Evolutionary conservation across 2,888 invertebrate genomes (phyloP).

Genomic region (Tinea pellionella): DNA sequence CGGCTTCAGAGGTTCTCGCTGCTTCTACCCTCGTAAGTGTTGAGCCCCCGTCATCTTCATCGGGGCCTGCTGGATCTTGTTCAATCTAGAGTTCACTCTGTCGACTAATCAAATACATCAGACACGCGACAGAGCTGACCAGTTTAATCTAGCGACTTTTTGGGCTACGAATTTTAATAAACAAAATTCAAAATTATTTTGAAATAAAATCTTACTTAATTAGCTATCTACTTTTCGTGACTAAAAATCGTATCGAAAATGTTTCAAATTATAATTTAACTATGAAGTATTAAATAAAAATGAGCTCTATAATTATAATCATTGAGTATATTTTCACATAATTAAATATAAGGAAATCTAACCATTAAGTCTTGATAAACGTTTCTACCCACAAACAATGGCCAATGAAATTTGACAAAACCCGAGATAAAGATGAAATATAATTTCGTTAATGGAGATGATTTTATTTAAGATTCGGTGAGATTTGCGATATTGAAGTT

Average conservation of each 20-base stretch:
- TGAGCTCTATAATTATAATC: background rate
- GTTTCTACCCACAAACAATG: constrained; percentile 24
- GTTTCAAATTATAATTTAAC: background rate
- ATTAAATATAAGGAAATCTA: background rate
- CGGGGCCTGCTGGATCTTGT: no score
- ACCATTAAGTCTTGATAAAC: constrained; percentile 17
- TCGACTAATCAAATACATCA: no score
- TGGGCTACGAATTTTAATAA: no score
- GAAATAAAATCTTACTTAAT: background rate
- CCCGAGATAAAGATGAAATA: constrained; percentile 39
- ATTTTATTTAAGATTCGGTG: constrained; percentile 1
- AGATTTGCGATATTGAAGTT: background rate
- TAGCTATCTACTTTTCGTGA: background rate
- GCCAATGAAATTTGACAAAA: constrained; percentile 29
- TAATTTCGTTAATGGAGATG: constrained; percentile 31
- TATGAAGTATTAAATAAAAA: background rate
- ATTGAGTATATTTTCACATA: background rate
- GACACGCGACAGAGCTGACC: no score
- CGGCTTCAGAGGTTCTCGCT: no score
- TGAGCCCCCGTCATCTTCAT: no score
- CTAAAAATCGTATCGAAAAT: background rate
- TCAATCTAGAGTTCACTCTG: no score
- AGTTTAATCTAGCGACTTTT: no score
- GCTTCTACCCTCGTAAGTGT: no score
- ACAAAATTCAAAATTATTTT: background rate